Conservation (phyloP, 2,113 vertebrate species). For the Cyanocitta stelleri region DNA sequence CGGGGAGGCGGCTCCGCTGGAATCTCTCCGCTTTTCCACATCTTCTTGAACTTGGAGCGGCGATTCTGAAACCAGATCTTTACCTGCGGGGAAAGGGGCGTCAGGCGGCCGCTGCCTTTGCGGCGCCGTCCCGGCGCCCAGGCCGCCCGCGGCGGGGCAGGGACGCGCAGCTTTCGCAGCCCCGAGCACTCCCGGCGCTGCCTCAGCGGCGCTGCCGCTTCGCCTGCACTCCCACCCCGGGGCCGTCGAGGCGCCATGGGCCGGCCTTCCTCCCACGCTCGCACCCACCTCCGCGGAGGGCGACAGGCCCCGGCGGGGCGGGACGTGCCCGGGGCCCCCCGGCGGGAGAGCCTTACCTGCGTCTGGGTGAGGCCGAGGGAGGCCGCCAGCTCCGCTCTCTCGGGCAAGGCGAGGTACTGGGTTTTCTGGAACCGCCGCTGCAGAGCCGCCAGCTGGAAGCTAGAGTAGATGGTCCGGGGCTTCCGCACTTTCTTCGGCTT, state of each 20-base stretch:
- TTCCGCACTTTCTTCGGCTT: slow-evolving; percentile 99
- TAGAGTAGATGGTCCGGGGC: slow-evolving; percentile 97
- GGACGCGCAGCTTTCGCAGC: not conserved
- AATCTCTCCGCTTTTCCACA: slow-evolving; percentile 97
- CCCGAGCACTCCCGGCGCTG: not conserved
- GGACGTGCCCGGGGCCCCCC: not conserved
- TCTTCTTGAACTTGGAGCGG: slow-evolving; percentile 97
- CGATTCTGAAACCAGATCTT: slow-evolving; percentile 99
- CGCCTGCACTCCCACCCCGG: not conserved
- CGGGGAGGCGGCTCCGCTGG: slow-evolving; percentile 84
- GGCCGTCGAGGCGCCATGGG: not conserved
- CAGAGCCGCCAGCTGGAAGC: slow-evolving; percentile 94
- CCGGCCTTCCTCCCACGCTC: not conserved
- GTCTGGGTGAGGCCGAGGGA: slow-evolving; percentile 96
- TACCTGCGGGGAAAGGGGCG: slow-evolving; percentile 70
- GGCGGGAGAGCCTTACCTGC: slow-evolving; percentile 75
- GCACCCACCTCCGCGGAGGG: not conserved
- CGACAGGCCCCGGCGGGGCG: not conserved
- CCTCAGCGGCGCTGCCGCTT: not conserved
- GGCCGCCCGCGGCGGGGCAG: not conserved
- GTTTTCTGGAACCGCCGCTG: slow-evolving; percentile 97
- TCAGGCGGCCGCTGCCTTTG: not conserved
- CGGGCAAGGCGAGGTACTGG: slow-evolving; percentile 94
- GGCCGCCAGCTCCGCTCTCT: slow-evolving; percentile 93
- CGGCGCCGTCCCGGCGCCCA: not conserved